Evolutionary conservation across 2,888 invertebrate genomes (phyloP).

Genomic region (Apamea crenata): DNA sequence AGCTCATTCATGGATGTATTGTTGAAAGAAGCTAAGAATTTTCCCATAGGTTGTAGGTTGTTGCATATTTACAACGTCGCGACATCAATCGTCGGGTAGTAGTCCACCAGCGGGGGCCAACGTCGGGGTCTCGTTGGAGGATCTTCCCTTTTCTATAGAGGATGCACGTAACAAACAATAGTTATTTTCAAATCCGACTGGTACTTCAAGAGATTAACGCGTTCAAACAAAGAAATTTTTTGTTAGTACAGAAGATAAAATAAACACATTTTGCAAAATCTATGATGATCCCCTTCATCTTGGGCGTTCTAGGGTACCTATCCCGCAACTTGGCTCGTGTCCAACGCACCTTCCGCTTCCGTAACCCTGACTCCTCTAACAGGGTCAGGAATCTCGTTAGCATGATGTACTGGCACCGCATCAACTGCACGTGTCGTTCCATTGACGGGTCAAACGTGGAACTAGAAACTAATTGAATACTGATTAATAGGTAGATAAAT

Average conservation of each 20-base stretch:
- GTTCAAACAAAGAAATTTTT: too few relatives aligned
- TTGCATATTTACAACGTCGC: not conserved
- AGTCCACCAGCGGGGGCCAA: too few relatives aligned
- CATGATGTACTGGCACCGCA: constrained; percentile 57
- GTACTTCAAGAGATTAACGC: too few relatives aligned
- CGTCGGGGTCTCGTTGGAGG: too few relatives aligned
- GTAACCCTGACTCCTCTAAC: constrained; percentile 34
- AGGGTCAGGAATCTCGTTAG: constrained; percentile 46
- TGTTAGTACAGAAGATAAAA: too few relatives aligned
- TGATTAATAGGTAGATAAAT: constrained; percentile 53
- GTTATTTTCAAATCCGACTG: too few relatives aligned
- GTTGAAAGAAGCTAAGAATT: not conserved
- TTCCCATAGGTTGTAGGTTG: not conserved
- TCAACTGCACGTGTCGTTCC: constrained; percentile 53
- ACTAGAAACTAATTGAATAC: constrained; percentile 43
- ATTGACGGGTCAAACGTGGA: constrained; percentile 17
- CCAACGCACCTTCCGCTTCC: constrained; percentile 37
- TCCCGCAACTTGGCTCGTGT: constrained; percentile 22
- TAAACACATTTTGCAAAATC: not conserved
- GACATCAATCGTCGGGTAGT: not conserved
- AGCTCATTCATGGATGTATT: not conserved
- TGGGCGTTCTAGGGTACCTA: not conserved
- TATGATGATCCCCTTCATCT: not conserved
- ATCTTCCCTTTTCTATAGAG: not conserved
- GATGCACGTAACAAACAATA: too few relatives aligned